Evolutionary conservation across 2,797 vertebrate species (phyloP).

Genomic region (Uromys caudimaculatus): DNA sequence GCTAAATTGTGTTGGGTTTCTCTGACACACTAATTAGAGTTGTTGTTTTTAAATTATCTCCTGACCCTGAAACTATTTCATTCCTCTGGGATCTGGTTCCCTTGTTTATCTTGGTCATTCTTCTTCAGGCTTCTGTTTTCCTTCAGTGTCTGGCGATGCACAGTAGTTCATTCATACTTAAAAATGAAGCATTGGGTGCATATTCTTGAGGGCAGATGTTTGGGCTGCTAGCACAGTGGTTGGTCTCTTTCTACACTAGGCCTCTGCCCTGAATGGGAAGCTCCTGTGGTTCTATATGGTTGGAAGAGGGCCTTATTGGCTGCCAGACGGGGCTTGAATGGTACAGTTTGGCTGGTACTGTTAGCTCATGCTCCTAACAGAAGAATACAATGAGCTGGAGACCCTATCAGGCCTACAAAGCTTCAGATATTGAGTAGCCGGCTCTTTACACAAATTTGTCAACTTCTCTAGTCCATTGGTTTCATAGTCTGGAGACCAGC

Average conservation of each 20-base stretch:
- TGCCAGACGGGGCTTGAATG: not conserved
- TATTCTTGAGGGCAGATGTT: not conserved
- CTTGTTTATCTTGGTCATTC: conserved; percentile 76
- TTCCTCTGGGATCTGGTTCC: conserved; percentile 61
- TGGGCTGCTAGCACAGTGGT: not conserved
- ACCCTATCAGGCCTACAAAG: not conserved
- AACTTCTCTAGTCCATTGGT: not conserved
- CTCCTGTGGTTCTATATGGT: not conserved
- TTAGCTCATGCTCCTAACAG: not conserved
- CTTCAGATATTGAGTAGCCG: not conserved
- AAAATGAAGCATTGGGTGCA: not conserved
- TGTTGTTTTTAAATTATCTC: conserved; percentile 64
- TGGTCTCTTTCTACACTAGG: not conserved
- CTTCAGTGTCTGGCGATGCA: conserved; percentile 14
- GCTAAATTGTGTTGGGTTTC: conserved; percentile 22
- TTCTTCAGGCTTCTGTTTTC: conserved; percentile 64
- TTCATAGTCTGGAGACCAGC: not conserved
- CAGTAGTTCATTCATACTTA: conserved; percentile 19
- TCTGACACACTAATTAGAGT: conserved; percentile 65
- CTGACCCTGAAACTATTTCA: conserved; percentile 57
- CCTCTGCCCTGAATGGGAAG: not conserved
- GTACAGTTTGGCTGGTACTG: not conserved
- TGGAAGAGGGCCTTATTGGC: not conserved
- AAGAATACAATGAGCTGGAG: not conserved
- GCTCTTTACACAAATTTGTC: not conserved